Evolutionary conservation across 2,113 vertebrate genomes (phyloP), one percentile per base, ranked within the genome.

Genomic region (Meriones unguiculatus): DNA sequence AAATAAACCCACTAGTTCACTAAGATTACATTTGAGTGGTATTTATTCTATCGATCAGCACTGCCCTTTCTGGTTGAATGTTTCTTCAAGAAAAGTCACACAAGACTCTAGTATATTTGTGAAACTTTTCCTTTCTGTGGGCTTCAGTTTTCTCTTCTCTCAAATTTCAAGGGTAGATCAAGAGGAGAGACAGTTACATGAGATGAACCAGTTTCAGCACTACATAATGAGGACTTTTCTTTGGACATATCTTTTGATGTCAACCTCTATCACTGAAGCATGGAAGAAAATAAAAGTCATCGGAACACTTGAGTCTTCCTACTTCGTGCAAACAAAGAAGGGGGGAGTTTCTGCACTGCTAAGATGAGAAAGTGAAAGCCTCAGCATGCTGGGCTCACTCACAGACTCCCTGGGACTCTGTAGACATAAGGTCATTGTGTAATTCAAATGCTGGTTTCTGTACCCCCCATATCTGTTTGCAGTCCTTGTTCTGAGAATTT

Each of bases 351-450:
- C 89, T 7, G 30, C 1, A 3, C 25, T 28, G 2, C 7, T 11
- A 25, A 32, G 14, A 82, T 9, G 35, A 89, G 11, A 46, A 88
- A 4, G 0, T 46, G 75, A 76, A 28, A 50, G 57, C 59, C 72
- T 41, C 22, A 1, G 69, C 24, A 87, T 0, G 0, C 3, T 1
- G n/a, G 64, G 52, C 15, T 25, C 4, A 32, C 38, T 50, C 28
- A 15, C 25, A 76, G 41, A 76, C 75, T 76, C 24, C 41, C 46
- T 28, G 38, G 87, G 52, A 46, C 46, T 46, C 46, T 46, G 46
- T 46, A 46, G 46, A 46, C 46, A 46, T 46, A 46, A 46, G 46
- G 46, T 46, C 46, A 46, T 46, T 46, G 46, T 46, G 46, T 46
- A 46, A 46, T 46, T 46, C 46, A 46, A 46, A 46, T 46, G 46